Base-by-base conservation (phyloP, 2,888 invertebrate genomes). In the Iphiclides podalirius region DNA sequence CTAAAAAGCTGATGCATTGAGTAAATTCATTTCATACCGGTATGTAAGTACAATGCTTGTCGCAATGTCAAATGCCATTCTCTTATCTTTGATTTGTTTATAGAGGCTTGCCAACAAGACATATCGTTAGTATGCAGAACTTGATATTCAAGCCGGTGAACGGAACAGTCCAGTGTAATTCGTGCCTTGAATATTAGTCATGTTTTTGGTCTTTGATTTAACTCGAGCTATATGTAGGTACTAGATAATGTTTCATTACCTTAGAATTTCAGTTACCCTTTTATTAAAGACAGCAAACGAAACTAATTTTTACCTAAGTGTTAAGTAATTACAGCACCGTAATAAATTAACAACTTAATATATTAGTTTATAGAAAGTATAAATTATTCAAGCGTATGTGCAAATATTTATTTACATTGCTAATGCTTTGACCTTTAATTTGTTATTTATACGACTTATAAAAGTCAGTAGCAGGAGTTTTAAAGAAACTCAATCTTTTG, bases 61-160 rank as follows among this genome's bases (percentile, higher is more conserved):
- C 17, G 23, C 40, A 45, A 54, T 49, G 35, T 52, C 48, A 42
- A 41, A 47, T 41, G 55, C 53, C 54, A 46, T 52, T 35, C 49
- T 48, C 52, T 58, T 52, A 60, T 57, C 44, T 55, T 55, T 52
- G 55, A 59, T 59, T 63, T 67, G 64, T 61, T 57, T 64, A 61
- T 66, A 64, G 62, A 58, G 57, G 51, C 38, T 33, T 20, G 28
- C 44, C 44, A 40, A 45, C 36, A 40, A 50, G 45, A 36, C 36
- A 50, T 20, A 42, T 65, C 67, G 57, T 79, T 72, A 67, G 67
- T 75, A 80, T 77, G 71, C 75, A 68, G 64, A 67, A 70, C 72
- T 77, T 75, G 69, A 73, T 78, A 77, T 75, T 76, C 75, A 58
- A 76, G 73, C 72, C 67, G 69, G 75, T 73, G 72, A 74, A 73